phyloP scores from a whole-genome alignment of 2,888 invertebrate genomes.

The Argyra leucocephala region DNA sequence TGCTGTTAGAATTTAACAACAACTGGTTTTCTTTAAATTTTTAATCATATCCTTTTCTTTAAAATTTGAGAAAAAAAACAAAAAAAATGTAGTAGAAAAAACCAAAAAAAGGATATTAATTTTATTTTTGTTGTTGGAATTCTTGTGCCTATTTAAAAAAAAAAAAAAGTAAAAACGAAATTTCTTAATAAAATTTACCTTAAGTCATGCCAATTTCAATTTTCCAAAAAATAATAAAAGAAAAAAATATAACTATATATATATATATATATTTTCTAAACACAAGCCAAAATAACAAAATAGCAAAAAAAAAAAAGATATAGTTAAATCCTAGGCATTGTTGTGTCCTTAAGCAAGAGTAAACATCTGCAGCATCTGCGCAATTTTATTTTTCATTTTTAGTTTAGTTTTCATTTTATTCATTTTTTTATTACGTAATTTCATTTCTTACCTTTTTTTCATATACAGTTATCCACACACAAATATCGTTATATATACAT shows the following conservation, averaged over 20 bases:
- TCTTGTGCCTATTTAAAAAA: neutral
- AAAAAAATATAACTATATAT: neutral
- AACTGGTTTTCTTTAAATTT: no score
- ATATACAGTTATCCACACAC: neutral
- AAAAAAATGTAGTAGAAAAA: no score
- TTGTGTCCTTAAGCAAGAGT: slow-evolving; percentile 1
- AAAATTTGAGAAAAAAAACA: no score
- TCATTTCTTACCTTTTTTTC: neutral
- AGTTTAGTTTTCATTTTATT: neutral
- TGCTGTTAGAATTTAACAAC: no score
- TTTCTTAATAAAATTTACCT: neutral
- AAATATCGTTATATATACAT: neutral
- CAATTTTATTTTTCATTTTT: neutral
- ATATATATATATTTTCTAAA: neutral
- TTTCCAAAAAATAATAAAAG: no score
- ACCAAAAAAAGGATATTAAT: no score
- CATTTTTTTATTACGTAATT: neutral
- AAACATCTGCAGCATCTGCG: slow-evolving; percentile 6
- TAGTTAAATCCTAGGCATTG: neutral
- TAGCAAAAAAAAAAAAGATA: neutral
- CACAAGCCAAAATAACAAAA: neutral
- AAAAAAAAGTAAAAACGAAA: neutral
- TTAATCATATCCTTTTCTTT: no score
- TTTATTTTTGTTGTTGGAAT: neutral
- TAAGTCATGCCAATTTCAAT: neutral